These are phyloP conservation scores for Odocoileus hemionus DNA, from an alignment of 2,113 vertebrate genomes.

Conservation along the genomic window DNA sequence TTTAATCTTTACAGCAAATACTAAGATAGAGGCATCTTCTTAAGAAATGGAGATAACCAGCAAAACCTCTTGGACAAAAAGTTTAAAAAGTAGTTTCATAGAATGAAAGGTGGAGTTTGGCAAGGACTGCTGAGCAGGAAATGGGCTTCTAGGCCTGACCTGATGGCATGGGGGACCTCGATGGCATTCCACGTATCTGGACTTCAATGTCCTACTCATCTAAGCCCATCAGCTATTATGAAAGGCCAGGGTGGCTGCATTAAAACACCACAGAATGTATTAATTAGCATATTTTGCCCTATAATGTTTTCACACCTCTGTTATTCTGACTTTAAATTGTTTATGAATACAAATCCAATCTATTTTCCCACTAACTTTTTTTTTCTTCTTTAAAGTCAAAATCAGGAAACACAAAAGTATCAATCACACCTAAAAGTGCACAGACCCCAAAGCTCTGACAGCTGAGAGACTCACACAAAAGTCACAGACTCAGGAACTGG, in stretches of 20 bases:
- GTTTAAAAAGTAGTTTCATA: neutral
- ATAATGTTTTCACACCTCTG: neutral
- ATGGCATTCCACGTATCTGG: neutral
- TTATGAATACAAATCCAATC: slow-evolving; percentile 2
- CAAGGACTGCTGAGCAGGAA: neutral
- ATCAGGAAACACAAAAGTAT: neutral
- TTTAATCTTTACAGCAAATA: slow-evolving; percentile 11
- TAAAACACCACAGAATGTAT: neutral
- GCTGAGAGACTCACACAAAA: neutral
- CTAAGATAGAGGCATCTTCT: neutral
- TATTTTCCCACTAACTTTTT: neutral
- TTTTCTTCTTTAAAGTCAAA: neutral
- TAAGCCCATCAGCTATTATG: neutral
- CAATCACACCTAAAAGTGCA: neutral
- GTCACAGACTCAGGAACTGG: neutral
- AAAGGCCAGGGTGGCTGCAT: neutral
- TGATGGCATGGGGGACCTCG: rapidly evolving
- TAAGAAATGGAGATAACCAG: neutral
- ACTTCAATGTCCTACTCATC: neutral
- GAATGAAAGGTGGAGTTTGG: neutral
- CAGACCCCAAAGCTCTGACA: neutral
- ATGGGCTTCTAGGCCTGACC: neutral
- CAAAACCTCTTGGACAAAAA: neutral
- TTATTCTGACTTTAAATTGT: neutral
- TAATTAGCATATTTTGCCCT: neutral